Base-by-base conservation (phyloP, 2,888 invertebrate species). In the Melanotus villosus region DNA sequence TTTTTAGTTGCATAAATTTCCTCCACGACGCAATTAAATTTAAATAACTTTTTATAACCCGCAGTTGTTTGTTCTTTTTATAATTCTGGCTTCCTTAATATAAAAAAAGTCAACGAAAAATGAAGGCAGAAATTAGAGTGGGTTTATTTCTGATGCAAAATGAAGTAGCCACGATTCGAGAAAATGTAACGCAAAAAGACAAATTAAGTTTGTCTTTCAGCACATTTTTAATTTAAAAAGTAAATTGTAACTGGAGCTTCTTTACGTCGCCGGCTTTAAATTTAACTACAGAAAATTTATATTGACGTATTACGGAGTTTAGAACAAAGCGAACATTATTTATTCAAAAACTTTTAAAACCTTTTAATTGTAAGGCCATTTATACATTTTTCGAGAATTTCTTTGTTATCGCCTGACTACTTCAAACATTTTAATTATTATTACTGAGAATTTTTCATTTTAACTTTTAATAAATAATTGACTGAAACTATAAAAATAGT, bases 21-120 rank as follows among this genome's bases (percentile, higher is more conserved):
- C 16, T 38, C 38, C 52, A 34, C 32, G 34, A 32, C 6, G 52
- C 7, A 32, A 52, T 52, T 32, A 52, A 30, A 52, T 52, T 30
- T 18, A 32, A 52, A 18, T 26, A 52, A 32, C 52, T 6, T 14
- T 50, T 52, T n/a, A 52, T 23, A 18, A 7, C 12, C n/a, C n/a
- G 10, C 6, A 18, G 30, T 18, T 30, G 16, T 32, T 50, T 32
- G 26, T 32, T 50, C 50, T 10, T 50, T 50, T 26, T 26, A 12
- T 10, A 50, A 32, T n/a, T n/a, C 9, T 50, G 12, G n/a, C n/a
- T n/a, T n/a, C n/a, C n/a, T n/a, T n/a, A n/a, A n/a, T n/a, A n/a
- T n/a, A n/a, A n/a, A n/a, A n/a, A n/a, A n/a, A n/a, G n/a, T n/a
- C n/a, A n/a, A n/a, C n/a, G n/a, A n/a, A n/a, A n/a, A n/a, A n/a